Percentiles rank a stretch among this genome's conserved stretches.
Conservation (phyloP, 92 coral and sea anemone species). For the Porites lobata region DNA sequence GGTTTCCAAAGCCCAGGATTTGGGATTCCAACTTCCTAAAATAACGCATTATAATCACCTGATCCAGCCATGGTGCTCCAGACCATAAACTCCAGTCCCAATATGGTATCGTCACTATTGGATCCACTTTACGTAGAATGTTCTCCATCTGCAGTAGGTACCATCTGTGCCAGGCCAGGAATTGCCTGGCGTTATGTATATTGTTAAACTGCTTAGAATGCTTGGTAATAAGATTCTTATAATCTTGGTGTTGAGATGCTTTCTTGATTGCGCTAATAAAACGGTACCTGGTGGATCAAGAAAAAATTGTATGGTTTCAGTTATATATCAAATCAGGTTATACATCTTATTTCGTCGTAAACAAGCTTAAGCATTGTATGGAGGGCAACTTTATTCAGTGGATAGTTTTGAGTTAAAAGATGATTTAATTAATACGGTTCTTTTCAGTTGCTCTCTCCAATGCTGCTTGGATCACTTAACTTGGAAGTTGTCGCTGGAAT, state of each 20-base stretch:
- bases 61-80: constrained; percentile 71
- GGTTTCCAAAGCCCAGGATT: too few species aligned
- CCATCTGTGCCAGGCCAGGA: constrained; percentile 92
- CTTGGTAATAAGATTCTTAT: constrained; percentile 60
- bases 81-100: constrained; percentile 89
- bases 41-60: constrained; percentile 29
- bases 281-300: constrained; percentile 47
- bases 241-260: constrained; percentile 61
- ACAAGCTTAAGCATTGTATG: too few species aligned
- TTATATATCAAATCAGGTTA: too few species aligned
- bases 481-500: too few species aligned
- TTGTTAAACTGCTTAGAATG: constrained; percentile 69
- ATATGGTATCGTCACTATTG: constrained; percentile 79
- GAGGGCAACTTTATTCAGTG: too few species aligned
- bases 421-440: too few species aligned
- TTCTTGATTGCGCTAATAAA: constrained; percentile 60
- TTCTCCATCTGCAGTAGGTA: constrained; percentile 81
- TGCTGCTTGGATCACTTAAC: too few species aligned
- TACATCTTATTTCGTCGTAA: too few species aligned
- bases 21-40: too few species aligned
- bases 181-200: constrained; percentile 69
- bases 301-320: too few species aligned
- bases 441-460: too few species aligned
- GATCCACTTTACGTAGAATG: constrained; percentile 71
- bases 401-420: too few species aligned